phyloP scores from a whole-genome alignment of 2,888 invertebrate species.

The Gordius sp. region DNA sequence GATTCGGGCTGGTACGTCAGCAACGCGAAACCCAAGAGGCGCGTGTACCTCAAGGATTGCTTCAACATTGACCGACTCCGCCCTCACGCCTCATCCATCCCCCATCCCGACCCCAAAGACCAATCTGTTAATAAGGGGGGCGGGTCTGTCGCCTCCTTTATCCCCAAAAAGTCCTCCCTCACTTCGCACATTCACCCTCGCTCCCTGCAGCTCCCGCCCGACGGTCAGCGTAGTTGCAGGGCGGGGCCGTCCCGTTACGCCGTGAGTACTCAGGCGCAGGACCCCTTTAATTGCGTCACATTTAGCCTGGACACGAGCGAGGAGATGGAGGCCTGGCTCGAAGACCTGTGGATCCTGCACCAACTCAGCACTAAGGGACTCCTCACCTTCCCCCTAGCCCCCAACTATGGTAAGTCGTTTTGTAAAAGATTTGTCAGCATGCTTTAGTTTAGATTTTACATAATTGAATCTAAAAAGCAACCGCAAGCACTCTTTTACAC shows the following conservation, averaged over 20 bases:
- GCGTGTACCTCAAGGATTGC: constrained; percentile 2
- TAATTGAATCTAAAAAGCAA: too few species aligned
- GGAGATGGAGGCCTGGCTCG: neutral
- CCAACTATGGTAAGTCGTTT: neutral
- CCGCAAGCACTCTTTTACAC: too few species aligned
- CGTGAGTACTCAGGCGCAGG: neutral
- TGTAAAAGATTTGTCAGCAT: too few species aligned
- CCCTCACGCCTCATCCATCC: neutral
- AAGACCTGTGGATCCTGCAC: neutral
- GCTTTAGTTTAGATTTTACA: too few species aligned
- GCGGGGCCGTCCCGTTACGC: too few species aligned
- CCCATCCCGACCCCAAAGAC: neutral
- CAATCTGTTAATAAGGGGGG: neutral
- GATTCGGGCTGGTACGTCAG: too few species aligned
- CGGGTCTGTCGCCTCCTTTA: too few species aligned
- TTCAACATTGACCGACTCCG: neutral
- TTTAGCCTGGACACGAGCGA: neutral
- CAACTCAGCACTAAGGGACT: neutral
- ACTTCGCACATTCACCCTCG: neutral
- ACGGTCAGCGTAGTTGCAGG: too few species aligned
- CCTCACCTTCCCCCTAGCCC: neutral
- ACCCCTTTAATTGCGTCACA: neutral
- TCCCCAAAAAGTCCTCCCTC: neutral
- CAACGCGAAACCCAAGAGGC: neutral
- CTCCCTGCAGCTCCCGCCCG: too few species aligned